Percentiles rank a stretch among this genome's conserved stretches.
Evolutionary conservation across 2,113 vertebrate species (phyloP).

Genomic region (Poecilia latipinna): DNA sequence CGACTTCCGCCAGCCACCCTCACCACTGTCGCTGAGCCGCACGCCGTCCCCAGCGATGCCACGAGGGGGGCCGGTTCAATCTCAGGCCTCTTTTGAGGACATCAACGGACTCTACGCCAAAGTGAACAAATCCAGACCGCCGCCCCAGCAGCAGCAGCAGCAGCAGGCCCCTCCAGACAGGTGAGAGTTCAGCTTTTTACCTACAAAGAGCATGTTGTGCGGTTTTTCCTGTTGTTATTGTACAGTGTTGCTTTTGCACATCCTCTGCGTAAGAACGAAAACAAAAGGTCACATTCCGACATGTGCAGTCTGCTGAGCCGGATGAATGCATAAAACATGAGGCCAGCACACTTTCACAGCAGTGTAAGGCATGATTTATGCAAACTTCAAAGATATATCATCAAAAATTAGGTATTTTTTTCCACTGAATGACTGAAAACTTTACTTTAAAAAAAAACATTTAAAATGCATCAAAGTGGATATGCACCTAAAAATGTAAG

Average conservation of each 20-base stretch:
- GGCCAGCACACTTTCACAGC: not conserved
- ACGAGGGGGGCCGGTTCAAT: slow-evolving; percentile 30
- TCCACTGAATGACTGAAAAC: not conserved
- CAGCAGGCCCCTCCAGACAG: slow-evolving; percentile 73
- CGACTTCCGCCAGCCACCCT: slow-evolving; percentile 84
- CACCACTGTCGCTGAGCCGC: slow-evolving; percentile 70
- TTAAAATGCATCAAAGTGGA: not conserved
- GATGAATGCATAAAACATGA: slow-evolving; percentile 65
- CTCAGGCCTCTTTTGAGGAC: slow-evolving; percentile 80
- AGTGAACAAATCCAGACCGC: slow-evolving; percentile 88
- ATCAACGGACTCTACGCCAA: slow-evolving; percentile 92
- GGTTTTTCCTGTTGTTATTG: not conserved
- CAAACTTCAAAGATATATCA: not conserved
- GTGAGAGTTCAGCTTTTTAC: slow-evolving; percentile 71
- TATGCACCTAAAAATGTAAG: not conserved
- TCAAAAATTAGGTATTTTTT: not conserved
- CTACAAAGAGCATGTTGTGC: not conserved
- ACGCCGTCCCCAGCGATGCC: slow-evolving; percentile 76
- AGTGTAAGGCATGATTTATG: slow-evolving; percentile 27
- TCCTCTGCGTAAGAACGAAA: not conserved
- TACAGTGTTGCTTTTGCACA: not conserved
- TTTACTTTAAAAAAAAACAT: not conserved
- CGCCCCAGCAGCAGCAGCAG: slow-evolving; percentile 42
- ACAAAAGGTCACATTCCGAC: slow-evolving; percentile 37
- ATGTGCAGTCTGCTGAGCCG: slow-evolving; percentile 33